Evolutionary conservation across 2,797 vertebrate genomes (phyloP), one percentile per base, ranked within the genome.

Genomic region (Saxicola maurus): DNA sequence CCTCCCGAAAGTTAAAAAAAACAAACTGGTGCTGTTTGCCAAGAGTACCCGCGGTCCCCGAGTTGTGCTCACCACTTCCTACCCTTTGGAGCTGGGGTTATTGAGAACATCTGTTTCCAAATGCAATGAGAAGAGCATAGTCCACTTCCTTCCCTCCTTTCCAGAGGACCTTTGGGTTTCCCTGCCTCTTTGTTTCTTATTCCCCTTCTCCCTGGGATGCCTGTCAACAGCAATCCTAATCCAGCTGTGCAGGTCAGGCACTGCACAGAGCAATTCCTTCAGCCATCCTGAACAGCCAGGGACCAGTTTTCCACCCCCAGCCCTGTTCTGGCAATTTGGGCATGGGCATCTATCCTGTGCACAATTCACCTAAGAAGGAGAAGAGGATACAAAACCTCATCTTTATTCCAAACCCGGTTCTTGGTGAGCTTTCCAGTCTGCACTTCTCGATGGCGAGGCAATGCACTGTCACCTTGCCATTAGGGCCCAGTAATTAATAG

Each of bases 401-500:
- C 82, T 83, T 90, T 75, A 91, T 91, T 85, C 84, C 67, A 77
- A 27, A 28, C 51, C 23, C 1, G 1, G 10, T 88, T 89, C 76
- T 89, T 75, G 25, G 6, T 81, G 82, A 92, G 93, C 93, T 81
- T 94, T 82, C 52, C 1, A 4, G 49, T 92, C 71, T 64, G 78
- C 52, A 59, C 60, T 53, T 75, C 89, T 84, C 12, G 20, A 42
- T 52, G 55, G 35, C 4, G 0, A 57, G 84, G 57, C 56, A 35
- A 18, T 81, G 60, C 30, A 27, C 61, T 94, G 77, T 96, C 93
- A 87, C 90, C 90, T 95, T 93, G 86, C 92, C 88, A 91, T 88
- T 92, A 95, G 93, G 87, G 91, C 82, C 90, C 59, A 45, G 57
- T 91, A 93, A 93, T 95, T 94, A 95, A 96, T 93, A 95, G 81